Percentiles rank a stretch among this genome's conserved stretches.
These are phyloP conservation scores for Trilocha varians DNA, from an alignment of 2,888 invertebrate genomes.

Conservation along the genomic window DNA sequence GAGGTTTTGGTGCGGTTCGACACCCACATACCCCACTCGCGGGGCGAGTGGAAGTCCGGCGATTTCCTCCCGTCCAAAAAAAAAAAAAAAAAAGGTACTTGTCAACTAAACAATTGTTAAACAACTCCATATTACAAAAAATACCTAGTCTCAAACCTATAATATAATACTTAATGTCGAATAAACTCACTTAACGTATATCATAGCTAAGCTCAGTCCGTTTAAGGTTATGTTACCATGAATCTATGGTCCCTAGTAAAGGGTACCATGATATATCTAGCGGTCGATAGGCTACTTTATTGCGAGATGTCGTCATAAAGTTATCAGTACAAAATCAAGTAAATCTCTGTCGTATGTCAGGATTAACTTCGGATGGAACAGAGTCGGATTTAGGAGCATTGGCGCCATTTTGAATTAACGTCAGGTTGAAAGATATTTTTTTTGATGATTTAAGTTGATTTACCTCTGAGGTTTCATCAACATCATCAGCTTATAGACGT, in stretches of 20 bases:
- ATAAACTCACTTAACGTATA: not conserved
- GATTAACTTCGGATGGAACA: not conserved
- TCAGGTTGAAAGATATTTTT: too few relatives aligned
- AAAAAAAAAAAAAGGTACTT: too few relatives aligned
- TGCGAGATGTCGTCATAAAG: slow-evolving; percentile 9
- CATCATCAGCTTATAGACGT: too few relatives aligned
- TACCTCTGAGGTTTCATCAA: too few relatives aligned
- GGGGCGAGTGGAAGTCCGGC: too few relatives aligned
- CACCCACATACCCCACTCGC: too few relatives aligned
- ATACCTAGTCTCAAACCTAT: too few relatives aligned
- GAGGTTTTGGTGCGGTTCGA: too few relatives aligned
- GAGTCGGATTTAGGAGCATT: not conserved
- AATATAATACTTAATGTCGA: not conserved
- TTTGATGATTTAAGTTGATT: too few relatives aligned
- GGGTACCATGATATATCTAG: slow-evolving; percentile 1
- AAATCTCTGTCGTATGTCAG: not conserved
- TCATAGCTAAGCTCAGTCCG: not conserved
- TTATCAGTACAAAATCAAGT: slow-evolving; percentile 1
- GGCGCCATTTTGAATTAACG: not conserved
- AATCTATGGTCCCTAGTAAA: slow-evolving; percentile 1
- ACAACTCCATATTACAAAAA: too few relatives aligned
- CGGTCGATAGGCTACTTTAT: slow-evolving; percentile 2
- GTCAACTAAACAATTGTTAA: too few relatives aligned
- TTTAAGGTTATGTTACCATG: not conserved
- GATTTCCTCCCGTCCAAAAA: too few relatives aligned